Conservation (phyloP, 2,888 invertebrate species). For the Chalcis sispes region DNA sequence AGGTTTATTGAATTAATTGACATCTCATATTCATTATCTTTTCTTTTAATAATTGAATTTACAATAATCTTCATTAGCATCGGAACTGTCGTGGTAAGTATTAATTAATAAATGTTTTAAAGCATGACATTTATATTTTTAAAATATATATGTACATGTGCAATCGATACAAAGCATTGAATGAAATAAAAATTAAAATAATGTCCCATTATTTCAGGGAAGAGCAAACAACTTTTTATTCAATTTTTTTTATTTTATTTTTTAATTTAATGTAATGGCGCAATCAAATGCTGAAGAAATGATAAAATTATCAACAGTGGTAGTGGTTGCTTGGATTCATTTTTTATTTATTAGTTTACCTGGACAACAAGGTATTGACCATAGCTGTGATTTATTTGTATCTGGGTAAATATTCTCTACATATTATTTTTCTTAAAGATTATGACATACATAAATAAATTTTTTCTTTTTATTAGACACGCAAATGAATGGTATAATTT, state of each 20-base stretch:
- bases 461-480: not conserved
- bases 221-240: not conserved
- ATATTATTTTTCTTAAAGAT: not conserved
- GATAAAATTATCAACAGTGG: not conserved
- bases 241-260: too few relatives aligned
- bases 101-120: not conserved
- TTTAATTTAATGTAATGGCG: not conserved
- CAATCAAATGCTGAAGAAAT: constrained; percentile 11
- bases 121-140: too few relatives aligned
- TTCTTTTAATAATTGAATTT: not conserved
- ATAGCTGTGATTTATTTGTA: constrained; percentile 47
- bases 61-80: constrained; percentile 18
- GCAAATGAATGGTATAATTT: too few relatives aligned
- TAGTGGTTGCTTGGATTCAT: constrained; percentile 25
- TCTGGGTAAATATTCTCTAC: constrained; percentile 43
- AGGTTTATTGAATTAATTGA: constrained; percentile 9
- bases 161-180: not conserved
- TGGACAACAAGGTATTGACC: constrained; percentile 56
- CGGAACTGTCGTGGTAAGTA: constrained; percentile 19
- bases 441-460: not conserved
- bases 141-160: too few relatives aligned
- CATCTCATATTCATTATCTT: not conserved
- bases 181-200: not conserved
- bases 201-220: too few relatives aligned
- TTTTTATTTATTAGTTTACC: constrained; percentile 50